Evolutionary conservation across 2,113 vertebrate genomes (phyloP).

Genomic region (Xiphorhynchus elegans): DNA sequence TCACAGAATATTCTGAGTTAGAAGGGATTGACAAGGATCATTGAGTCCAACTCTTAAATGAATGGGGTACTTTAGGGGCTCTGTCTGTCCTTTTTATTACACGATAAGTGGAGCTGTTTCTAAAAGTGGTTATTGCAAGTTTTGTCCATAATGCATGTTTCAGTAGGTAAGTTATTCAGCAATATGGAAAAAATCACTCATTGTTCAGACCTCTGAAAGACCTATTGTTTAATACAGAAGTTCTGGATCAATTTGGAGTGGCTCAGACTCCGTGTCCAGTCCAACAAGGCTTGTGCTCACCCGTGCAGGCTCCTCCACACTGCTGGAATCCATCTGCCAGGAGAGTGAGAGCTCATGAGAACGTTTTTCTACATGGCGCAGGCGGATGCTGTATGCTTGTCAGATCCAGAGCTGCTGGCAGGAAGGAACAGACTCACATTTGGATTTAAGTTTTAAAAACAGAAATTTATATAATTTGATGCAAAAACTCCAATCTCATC

Average conservation of each 20-base stretch:
- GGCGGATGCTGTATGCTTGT: background rate
- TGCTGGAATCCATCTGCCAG: background rate
- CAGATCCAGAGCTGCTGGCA: background rate
- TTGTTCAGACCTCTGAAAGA: background rate
- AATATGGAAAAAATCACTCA: background rate
- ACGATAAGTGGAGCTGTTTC: background rate
- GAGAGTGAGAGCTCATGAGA: background rate
- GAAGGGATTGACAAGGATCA: background rate
- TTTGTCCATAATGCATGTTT: background rate
- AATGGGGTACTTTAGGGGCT: background rate
- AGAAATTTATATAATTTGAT: background rate
- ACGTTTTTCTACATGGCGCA: background rate
- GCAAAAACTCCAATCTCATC: background rate
- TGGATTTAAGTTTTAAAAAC: background rate
- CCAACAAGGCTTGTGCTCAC: background rate
- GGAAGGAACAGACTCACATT: background rate
- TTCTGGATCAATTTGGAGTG: background rate
- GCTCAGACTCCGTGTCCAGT: background rate
- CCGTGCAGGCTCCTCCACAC: rapidly evolving
- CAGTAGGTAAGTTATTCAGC: background rate
- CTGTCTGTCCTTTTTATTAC: background rate
- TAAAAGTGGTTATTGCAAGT: background rate
- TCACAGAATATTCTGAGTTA: background rate
- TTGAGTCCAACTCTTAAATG: background rate
- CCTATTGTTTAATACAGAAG: background rate